Conservation (phyloP, 2,797 vertebrate species). For the Menidia menidia region DNA sequence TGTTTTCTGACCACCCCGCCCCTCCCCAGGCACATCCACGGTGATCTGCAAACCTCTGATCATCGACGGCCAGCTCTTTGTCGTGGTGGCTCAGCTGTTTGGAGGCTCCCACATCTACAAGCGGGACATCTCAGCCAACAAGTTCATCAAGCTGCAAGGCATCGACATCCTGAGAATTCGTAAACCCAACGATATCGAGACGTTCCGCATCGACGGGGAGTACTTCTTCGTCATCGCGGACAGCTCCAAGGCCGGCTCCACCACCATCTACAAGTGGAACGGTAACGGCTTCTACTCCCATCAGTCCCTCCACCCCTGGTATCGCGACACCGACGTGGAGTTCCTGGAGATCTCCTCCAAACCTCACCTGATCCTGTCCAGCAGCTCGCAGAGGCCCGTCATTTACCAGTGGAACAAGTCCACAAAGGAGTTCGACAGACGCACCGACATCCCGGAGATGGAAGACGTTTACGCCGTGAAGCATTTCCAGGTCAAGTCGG, state of each 20-base stretch:
- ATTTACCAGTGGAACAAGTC: slow-evolving; percentile 97
- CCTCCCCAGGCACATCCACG: slow-evolving; percentile 89
- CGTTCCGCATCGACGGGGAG: slow-evolving; percentile 92
- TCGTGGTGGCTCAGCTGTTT: slow-evolving; percentile 96
- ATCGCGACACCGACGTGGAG: slow-evolving; percentile 96
- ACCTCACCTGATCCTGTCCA: slow-evolving; percentile 94
- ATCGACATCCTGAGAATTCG: slow-evolving; percentile 97
- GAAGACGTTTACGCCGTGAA: slow-evolving; percentile 97
- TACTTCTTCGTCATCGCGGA: slow-evolving; percentile 95
- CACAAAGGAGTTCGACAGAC: slow-evolving; percentile 89
- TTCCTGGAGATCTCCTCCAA: slow-evolving; percentile 94
- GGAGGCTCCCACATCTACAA: slow-evolving; percentile 98
- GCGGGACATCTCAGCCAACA: slow-evolving; percentile 93
- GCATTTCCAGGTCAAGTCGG: slow-evolving; percentile 91
- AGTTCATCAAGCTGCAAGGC: slow-evolving; percentile 98
- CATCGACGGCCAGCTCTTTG: slow-evolving; percentile 93
- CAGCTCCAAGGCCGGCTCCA: slow-evolving; percentile 97
- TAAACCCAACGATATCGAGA: slow-evolving; percentile 98
- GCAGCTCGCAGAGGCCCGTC: slow-evolving; percentile 95
- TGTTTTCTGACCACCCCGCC: slow-evolving; percentile 10
- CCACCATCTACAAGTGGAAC: slow-evolving; percentile 98
- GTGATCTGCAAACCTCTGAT: slow-evolving; percentile 97
- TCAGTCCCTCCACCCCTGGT: slow-evolving; percentile 96
- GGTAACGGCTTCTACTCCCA: slow-evolving; percentile 98
- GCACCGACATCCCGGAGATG: slow-evolving; percentile 96